Percentiles rank a stretch among this genome's conserved stretches.
Conservation (phyloP, 2,797 vertebrate genomes). For the Falco concolor region DNA sequence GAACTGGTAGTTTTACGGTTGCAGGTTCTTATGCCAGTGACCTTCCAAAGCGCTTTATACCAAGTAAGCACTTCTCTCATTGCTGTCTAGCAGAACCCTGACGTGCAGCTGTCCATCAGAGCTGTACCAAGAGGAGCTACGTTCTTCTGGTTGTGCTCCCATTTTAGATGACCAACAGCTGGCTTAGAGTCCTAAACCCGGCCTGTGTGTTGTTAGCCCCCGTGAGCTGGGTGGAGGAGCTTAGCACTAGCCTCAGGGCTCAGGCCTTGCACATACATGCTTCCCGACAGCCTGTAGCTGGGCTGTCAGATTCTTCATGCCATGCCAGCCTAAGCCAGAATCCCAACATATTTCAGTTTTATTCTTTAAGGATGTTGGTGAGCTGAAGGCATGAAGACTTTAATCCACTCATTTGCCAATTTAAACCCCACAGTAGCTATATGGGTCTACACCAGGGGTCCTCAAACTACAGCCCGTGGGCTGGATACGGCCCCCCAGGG, state of each 20-base stretch:
- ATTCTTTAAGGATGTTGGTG: not conserved
- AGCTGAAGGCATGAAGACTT: not conserved
- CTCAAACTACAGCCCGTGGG: no score
- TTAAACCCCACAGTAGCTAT: not conserved
- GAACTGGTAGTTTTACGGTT: not conserved
- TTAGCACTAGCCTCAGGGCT: not conserved
- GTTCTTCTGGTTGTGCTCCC: not conserved
- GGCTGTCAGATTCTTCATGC: not conserved
- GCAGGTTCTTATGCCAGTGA: not conserved
- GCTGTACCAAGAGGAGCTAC: not conserved
- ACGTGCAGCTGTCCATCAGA: not conserved
- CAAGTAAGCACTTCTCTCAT: not conserved
- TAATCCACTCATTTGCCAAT: not conserved
- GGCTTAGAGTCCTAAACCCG: not conserved
- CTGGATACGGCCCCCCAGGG: no score
- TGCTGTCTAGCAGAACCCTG: not conserved
- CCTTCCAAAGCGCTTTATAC: not conserved
- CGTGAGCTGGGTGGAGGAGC: not conserved
- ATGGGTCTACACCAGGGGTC: not conserved
- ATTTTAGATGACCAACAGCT: not conserved
- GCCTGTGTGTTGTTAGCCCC: fast-evolving
- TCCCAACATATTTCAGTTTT: not conserved
- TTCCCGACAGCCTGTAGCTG: not conserved
- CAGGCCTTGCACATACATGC: fast-evolving
- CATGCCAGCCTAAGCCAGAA: not conserved